Conservation (phyloP, 2,888 invertebrate species). For the Phalera bucephala region DNA sequence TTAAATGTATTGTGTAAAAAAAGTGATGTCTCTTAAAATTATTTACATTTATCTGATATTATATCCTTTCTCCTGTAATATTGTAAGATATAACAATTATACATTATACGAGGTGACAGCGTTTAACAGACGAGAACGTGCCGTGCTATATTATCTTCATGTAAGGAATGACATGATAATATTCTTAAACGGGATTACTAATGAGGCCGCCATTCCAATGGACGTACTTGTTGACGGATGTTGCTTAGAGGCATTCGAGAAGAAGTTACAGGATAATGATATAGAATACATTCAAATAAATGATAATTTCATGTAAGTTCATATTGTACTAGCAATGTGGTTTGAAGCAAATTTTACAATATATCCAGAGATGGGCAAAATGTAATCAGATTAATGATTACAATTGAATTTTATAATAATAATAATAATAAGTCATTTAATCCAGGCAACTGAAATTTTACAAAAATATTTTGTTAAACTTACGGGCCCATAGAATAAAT, state of each 20-base stretch:
- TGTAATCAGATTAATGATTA: no score
- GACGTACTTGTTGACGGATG: constrained; percentile 46
- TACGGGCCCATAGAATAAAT: no score
- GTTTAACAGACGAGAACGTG: constrained; percentile 57
- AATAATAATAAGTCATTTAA: no score
- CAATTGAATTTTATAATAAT: no score
- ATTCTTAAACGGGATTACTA: constrained; percentile 64
- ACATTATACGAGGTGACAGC: constrained; percentile 58
- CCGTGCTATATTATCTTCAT: constrained; percentile 45
- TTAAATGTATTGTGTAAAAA: background rate
- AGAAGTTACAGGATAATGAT: constrained; percentile 37
- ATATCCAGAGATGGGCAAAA: no score
- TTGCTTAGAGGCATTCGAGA: constrained; percentile 42
- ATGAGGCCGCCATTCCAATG: constrained; percentile 65
- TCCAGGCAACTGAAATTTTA: no score
- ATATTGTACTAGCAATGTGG: no score
- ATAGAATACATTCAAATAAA: constrained; percentile 45
- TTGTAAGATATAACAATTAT: constrained; percentile 24
- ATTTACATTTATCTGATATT: constrained; percentile 9
- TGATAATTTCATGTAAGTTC: constrained; percentile 34
- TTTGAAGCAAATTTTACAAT: no score
- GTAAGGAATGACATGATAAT: constrained; percentile 30
- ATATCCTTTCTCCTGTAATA: background rate
- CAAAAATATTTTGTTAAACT: no score
- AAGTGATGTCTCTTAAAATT: constrained; percentile 9